Base-by-base conservation (phyloP, 2,888 invertebrate species). In the Volucella zonaria region DNA sequence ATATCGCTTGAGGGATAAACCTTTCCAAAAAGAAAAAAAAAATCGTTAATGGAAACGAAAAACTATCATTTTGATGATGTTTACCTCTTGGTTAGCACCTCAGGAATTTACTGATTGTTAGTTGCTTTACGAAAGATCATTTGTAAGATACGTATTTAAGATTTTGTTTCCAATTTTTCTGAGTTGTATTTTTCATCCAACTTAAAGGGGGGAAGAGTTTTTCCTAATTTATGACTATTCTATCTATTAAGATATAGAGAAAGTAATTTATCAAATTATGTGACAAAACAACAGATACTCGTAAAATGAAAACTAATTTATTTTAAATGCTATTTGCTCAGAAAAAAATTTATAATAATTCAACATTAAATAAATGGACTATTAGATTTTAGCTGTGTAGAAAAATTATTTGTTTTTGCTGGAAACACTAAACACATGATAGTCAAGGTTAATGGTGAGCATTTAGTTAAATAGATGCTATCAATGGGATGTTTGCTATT, bases 361-460 rank as follows among this genome's bases (percentile, higher is more conserved):
- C 49, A 51, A 45, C 31, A 31, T 51, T 8, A 54, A 42, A 42
- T 31, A 52, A 42, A 49, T 64, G 11, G n/a, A 71, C 40, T 47
- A 68, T 47, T 54, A 12, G 40, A 12, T 15, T 31, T 31, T 31
- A 2, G 38, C 11, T 45, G 40, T 49, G 8, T 47, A n/a, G 3
- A 12, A 31, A 31, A 31, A 31, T 31, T 1, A 15, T 47, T 31
- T 31, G 45, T 58, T 68, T 56, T 45, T 47, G 12, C 52, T 58
- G 6, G 6, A 31, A 31, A 6, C 31, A 31, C 31, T 31, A 31
- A 38, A 18, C 45, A 68, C 11, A 31, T 68, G 31, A 54, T 54
- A 43, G 43, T 23, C 56, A 58, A 68, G 68, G 56, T 68, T 68
- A 68, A 68, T 58, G 68, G 68, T 47, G 18, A 68, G 14, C 38